Evolutionary conservation across 2,113 vertebrate genomes (phyloP), one percentile per base, ranked within the genome.

Genomic region (Coregonus clupeaformis): DNA sequence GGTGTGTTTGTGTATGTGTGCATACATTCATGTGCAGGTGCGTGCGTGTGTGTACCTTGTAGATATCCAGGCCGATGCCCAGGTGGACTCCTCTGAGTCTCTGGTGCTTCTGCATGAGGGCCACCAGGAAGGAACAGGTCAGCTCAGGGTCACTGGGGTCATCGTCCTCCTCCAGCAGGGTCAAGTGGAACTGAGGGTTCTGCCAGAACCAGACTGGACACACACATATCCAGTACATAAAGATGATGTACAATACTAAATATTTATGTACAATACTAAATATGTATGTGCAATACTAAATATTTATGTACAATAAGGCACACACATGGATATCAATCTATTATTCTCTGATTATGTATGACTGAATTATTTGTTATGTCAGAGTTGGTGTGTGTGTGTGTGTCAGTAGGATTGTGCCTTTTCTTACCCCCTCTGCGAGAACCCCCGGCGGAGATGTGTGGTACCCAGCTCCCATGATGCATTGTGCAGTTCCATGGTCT

Each of bases 71-170:
- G 20, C 49, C 85, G 1, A 91, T 59, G 32, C 69, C 1, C 1
- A 91, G 74, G 72, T 81, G 24, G 0, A 79, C 16, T 9, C 89
- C 90, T 62, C 22, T 75, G 3, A 74, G 85, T 76, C 93, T 79
- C 62, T 89, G 78, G 77, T 91, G 69, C 73, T 94, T 95, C 82
- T 93, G 93, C 92, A 94, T 92, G 77, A 95, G 85, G 49, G 91
- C 90, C 79, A 94, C 66, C 65, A 95, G 66, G 42, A 94, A 93
- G 68, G 84, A 91, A 83, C 94, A 94, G 12, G 25, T 81, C 16
- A 75, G 77, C 9, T 82, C 55, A 5, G 83, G 18, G 68, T 80
- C 71, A 5, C 5, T 13, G 1, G 68, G 45, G 42, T 74, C 42
- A 3, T 83, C 20, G 29, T 91, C 91, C 62, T 77, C 77, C 73